Base-by-base conservation (phyloP, 2,797 vertebrate species). In the Cichlasoma orientale region DNA sequence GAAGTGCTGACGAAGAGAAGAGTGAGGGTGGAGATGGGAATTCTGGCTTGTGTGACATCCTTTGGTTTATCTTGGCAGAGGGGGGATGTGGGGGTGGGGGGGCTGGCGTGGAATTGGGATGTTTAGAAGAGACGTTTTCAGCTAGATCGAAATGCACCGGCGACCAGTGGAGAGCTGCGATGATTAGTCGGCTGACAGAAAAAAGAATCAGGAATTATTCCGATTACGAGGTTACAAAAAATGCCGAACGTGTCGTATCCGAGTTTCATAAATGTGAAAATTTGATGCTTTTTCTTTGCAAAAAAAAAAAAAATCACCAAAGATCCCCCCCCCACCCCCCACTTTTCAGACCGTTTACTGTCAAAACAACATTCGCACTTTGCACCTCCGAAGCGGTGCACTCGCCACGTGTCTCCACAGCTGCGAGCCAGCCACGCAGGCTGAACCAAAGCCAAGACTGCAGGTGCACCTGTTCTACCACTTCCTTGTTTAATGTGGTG, bases 11-110 rank as follows among this genome's bases (percentile, higher is more conserved):
- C 75, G 55, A 16, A 66, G 38, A 57, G 78, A 41, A 75, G 63
- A 33, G 61, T 1, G 72, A 70, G 74, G 79, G 78, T 61, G 75
- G 77, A 74, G 87, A 74, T 1, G 53, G 77, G 70, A 87, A 59
- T 79, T 87, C 77, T 83, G 86, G 85, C 82, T 85, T 75, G 82
- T 78, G 81, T 82, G 84, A 86, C 87, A 89, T 93, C 92, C 94
- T 95, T 95, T 95, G 94, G 93, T 94, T 95, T 90, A 71, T 92
- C 86, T 84, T 84, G 74, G 54, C 75, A 77, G 73, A 11, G 61
- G 57, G 10, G 1, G 6, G 31, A 31, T 29, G 29, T 4, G 29
- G 29, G 29, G 29, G 29, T 4, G 29, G 29, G 5, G 5, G 29
- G 29, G 5, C 53, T 3, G 5, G 56, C 21, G 38, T 36, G 57